phyloP scores from a whole-genome alignment of 1,140 invertebrate genomes.

The Maniola jurtina region DNA sequence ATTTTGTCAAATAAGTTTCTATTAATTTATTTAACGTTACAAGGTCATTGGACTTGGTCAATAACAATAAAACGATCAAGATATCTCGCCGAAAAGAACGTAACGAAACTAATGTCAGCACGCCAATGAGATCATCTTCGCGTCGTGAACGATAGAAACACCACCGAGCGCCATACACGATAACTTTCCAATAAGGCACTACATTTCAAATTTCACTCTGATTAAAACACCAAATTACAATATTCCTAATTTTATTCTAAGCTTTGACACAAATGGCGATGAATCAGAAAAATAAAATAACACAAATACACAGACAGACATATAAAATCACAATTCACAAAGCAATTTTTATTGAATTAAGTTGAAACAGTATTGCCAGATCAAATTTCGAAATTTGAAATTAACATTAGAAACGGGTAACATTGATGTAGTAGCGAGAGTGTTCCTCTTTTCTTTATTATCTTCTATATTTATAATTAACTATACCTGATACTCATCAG shows the following conservation, averaged over 20 bases:
- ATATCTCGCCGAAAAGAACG: slow-evolving; percentile 69
- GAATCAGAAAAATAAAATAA: slow-evolving; percentile 45
- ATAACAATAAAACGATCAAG: slow-evolving; percentile 74
- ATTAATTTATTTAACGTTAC: slow-evolving; percentile 54
- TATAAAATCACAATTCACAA: slow-evolving; percentile 26
- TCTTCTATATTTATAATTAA: no score
- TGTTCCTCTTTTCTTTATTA: no score
- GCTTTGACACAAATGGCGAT: slow-evolving; percentile 38
- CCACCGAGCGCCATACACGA: slow-evolving; percentile 37
- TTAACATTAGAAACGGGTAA: no score
- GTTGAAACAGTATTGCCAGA: no score
- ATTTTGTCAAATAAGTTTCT: slow-evolving; percentile 71
- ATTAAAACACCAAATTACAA: slow-evolving; percentile 26
- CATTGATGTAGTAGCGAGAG: no score
- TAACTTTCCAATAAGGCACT: slow-evolving; percentile 65
- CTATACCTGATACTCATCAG: no score
- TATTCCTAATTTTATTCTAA: slow-evolving; percentile 28
- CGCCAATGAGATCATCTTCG: slow-evolving; percentile 77
- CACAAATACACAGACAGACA: slow-evolving; percentile 37
- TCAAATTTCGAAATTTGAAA: no score
- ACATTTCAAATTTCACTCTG: slow-evolving; percentile 54
- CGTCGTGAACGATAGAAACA: slow-evolving; percentile 43
- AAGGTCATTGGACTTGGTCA: slow-evolving; percentile 75
- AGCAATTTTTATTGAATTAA: slow-evolving; percentile 13
- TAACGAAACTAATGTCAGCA: slow-evolving; percentile 70